Conservation (phyloP, 2,888 invertebrate genomes). For the Steinernema carpocapsae region DNA sequence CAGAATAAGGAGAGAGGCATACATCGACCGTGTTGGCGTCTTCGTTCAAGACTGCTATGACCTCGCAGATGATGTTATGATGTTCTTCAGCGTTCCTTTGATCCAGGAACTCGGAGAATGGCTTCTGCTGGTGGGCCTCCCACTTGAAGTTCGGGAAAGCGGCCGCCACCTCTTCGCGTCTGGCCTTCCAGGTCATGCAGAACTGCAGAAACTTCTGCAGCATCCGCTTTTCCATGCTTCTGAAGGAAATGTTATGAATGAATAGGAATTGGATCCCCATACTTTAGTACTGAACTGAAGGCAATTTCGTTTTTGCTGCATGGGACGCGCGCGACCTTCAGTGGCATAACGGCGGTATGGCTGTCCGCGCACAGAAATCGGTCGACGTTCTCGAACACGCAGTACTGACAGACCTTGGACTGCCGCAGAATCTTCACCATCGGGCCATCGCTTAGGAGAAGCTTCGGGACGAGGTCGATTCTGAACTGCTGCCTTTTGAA, state of each 20-base stretch:
- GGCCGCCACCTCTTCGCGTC: conserved; percentile 12
- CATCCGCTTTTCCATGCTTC: conserved; percentile 89
- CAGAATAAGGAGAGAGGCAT: background rate
- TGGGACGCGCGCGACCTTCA: background rate
- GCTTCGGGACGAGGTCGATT: conserved; percentile 90
- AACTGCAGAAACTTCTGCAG: conserved; percentile 90
- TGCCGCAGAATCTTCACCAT: conserved; percentile 90
- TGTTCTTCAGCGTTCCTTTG: conserved; percentile 84
- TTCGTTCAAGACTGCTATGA: conserved; percentile 87
- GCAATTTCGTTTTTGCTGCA: conserved; percentile 18
- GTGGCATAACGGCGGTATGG: background rate
- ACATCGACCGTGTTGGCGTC: conserved; percentile 78
- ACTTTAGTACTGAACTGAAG: background rate
- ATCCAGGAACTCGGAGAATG: conserved; percentile 82
- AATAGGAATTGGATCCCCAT: too few relatives aligned
- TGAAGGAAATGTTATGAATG: conserved; percentile 71
- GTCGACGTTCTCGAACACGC: conserved; percentile 90
- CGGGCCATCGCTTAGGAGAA: conserved; percentile 85
- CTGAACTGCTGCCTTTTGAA: conserved; percentile 76
- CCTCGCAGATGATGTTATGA: conserved; percentile 86
- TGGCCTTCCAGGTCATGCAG: conserved; percentile 76
- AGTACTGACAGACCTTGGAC: conserved; percentile 93
- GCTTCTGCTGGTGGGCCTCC: conserved; percentile 76
- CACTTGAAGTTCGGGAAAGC: background rate
- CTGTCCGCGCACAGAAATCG: conserved; percentile 82